Base-by-base conservation (phyloP, 2,113 vertebrate genomes). In the Hyperopisus bebe region DNA sequence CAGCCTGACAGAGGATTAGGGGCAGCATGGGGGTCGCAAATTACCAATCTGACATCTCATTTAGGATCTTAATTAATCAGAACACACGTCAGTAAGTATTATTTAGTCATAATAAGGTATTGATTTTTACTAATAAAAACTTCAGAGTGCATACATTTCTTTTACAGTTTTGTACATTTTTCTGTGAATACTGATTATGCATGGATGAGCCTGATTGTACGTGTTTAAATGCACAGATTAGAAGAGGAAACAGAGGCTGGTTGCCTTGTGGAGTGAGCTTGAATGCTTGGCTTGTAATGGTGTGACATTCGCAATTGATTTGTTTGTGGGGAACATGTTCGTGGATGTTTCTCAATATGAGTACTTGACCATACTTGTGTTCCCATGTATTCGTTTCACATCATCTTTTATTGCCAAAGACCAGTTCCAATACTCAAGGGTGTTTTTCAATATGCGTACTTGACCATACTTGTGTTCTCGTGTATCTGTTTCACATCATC, bases 1-100 rank as follows among this genome's bases (percentile, higher is more conserved):
- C 89, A 88, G 88, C 77, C 77, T 88, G 91, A 91, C 89, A 77
- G 58, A 19, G 90, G 90, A 92, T 92, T 91, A 92, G 58, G 24
- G n/a, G 15, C 66, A 39, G 47, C 84, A 31, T 8, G 31, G 15
- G 80, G 66, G 51, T 42, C 35, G 62, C 46, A 80, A 46, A 35
- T 3, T 5, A 24, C 13, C 27, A n/a, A 21, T 84, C 3, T 44
- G 50, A 15, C 4, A 39, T 51, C 5, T 51, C 3, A 53, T 89
- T 86, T 89, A 47, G 88, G 27, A 35, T 86, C 62, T 53, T 90
- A 58, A 88, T 90, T 85, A 66, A 90, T 88, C 51, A 82, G 53
- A 62, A 50, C 84, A 88, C 55, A 42, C 51, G 44, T 86, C 88
- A 21, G n/a, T 27, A 70, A n/a, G 4, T 51, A 19, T 50, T 48